phyloP scores from a whole-genome alignment of 92 coral and sea anemone species.

The Bergia sp. region DNA sequence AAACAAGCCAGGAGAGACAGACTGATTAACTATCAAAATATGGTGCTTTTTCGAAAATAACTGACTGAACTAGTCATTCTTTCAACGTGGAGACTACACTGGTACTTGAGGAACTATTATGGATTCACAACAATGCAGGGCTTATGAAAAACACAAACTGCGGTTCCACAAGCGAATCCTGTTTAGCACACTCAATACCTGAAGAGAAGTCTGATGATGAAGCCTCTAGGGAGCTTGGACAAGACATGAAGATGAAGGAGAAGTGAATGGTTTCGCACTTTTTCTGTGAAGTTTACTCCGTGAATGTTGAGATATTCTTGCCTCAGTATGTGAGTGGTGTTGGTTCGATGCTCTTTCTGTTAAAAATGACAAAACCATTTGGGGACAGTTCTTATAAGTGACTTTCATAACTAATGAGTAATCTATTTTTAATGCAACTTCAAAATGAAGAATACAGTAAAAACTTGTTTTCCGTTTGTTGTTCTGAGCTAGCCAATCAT shows the following conservation, averaged over 20 bases:
- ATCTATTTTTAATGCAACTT: too few species aligned
- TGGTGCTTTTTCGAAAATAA: too few species aligned
- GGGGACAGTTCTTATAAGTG: not conserved
- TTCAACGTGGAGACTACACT: too few species aligned
- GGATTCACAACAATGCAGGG: not conserved
- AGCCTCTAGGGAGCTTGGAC: conserved; percentile 57
- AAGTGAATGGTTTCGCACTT: conserved; percentile 56
- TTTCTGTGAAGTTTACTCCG: conserved; percentile 41
- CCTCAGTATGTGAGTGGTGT: conserved; percentile 24
- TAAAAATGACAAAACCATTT: not conserved
- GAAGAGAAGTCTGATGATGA: conserved; percentile 53
- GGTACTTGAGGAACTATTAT: too few species aligned
- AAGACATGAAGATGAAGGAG: conserved; percentile 49
- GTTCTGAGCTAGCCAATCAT: too few species aligned
- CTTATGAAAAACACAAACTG: not conserved
- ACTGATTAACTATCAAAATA: too few species aligned
- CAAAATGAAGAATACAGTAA: too few species aligned
- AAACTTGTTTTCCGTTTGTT: too few species aligned
- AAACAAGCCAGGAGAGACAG: too few species aligned
- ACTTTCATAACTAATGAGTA: not conserved
- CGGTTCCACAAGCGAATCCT: not conserved
- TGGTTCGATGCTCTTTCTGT: conserved; percentile 21
- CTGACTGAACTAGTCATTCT: too few species aligned
- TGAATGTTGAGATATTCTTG: conserved; percentile 66
- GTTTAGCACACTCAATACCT: conserved; percentile 38